Evolutionary conservation across 2,888 invertebrate genomes (phyloP).

Genomic region (Harpalus rubripes): DNA sequence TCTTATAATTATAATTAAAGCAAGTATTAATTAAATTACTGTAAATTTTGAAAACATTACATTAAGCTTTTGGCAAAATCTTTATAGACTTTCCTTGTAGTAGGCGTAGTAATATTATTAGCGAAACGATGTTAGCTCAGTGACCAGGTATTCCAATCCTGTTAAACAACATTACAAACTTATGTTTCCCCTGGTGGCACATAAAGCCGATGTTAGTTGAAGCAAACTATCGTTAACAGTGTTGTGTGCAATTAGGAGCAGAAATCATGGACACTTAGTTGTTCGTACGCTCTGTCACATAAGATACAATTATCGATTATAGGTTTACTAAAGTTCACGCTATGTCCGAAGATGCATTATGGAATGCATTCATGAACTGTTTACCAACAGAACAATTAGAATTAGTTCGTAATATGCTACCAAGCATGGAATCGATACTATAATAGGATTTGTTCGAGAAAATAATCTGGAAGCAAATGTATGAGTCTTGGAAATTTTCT

Average conservation of each 20-base stretch:
- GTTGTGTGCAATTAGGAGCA: slow-evolving; percentile 38
- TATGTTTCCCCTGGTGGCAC: slow-evolving; percentile 22
- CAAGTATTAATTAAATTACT: slow-evolving; percentile 23
- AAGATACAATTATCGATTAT: slow-evolving; percentile 36
- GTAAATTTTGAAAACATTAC: neutral
- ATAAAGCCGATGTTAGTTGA: slow-evolving; percentile 30
- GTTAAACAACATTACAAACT: slow-evolving; percentile 31
- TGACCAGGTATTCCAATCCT: slow-evolving; percentile 12
- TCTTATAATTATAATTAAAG: slow-evolving; percentile 16
- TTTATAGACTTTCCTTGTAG: neutral
- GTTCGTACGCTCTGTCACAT: slow-evolving; percentile 27
- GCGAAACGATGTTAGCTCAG: slow-evolving; percentile 18
- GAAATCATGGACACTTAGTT: slow-evolving; percentile 41
- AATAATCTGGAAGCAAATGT: neutral
- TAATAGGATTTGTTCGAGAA: neutral
- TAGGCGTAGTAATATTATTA: neutral
- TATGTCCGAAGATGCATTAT: neutral
- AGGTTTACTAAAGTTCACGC: slow-evolving; percentile 6
- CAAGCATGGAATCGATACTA: neutral
- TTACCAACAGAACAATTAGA: neutral
- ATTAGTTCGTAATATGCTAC: neutral
- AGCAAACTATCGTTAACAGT: slow-evolving; percentile 51
- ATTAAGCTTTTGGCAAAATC: neutral
- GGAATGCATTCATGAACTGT: neutral
- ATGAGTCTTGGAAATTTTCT: no score